phyloP scores from a whole-genome alignment of 2,888 invertebrate species.

The Cistogaster globosa region DNA sequence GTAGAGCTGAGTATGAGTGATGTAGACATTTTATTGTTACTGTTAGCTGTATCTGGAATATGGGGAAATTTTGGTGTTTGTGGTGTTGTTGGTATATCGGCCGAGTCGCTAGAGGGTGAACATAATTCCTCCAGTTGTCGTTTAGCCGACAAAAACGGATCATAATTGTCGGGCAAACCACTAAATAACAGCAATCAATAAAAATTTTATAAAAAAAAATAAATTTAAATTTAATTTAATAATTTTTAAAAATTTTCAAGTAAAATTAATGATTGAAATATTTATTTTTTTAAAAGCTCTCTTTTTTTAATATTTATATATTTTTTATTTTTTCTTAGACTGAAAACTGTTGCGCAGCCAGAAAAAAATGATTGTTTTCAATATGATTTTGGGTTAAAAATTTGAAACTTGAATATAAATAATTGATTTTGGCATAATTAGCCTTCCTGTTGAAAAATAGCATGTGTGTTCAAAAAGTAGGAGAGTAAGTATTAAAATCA shows the following conservation, averaged over 20 bases:
- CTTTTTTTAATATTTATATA: not conserved
- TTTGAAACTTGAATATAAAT: no score
- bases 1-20: constrained; percentile 76
- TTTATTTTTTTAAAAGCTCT: constrained; percentile 8
- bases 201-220: not conserved
- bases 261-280: not conserved
- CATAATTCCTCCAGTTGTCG: constrained; percentile 92
- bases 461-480: no score
- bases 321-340: no score
- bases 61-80: constrained; percentile 68
- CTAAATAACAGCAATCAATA: constrained; percentile 66
- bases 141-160: constrained; percentile 91
- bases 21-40: constrained; percentile 75
- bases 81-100: constrained; percentile 73
- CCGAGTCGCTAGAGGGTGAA: constrained; percentile 85
- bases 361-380: no score
- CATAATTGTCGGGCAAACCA: constrained; percentile 84
- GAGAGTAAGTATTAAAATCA: no score
- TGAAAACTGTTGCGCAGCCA: no score
- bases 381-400: no score
- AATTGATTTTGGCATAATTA: no score
- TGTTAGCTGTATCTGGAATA: constrained; percentile 57
- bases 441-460: no score
- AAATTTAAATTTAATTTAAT: not conserved
- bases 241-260: not conserved